Base-by-base conservation (phyloP, 2,797 vertebrate genomes). In the Hypotaenidia okinawae region DNA sequence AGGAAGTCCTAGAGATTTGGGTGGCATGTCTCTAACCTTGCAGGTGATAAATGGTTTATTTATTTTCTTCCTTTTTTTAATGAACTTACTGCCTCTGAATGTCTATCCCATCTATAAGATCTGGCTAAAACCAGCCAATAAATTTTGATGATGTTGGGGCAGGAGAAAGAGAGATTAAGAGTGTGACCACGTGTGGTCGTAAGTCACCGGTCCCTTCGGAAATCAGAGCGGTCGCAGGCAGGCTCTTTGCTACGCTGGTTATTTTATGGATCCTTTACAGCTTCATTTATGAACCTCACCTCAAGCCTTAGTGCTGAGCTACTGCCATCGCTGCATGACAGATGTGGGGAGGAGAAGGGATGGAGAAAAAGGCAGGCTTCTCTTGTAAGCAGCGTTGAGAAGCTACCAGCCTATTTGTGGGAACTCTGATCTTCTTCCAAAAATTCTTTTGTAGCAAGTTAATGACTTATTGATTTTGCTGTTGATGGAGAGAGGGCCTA, bases 401-500 rank as follows among this genome's bases (percentile, higher is more conserved):
- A 35, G 7, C 58, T 75, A 79, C 45, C 73, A 37, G 49, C 3
- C 1, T 22, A 16, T 72, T 67, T 52, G 61, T 30, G 79, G 64
- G 80, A 87, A 90, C 11, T n/a, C 73, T 0, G 1, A 86, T 81
- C 78, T 90, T 75, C 86, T 78, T 61, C 55, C 82, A 88, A 75
- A 94, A 91, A 45, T 59, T 74, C 72, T 70, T 87, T 57, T 61
- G 37, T 83, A 91, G 70, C 28, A 77, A 93, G 76, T 79, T 94
- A 94, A 93, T 90, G 92, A 89, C 84, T 84, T 95, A 94, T 94
- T 96, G 96, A 96, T 94, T 93, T 87, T 90, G 59, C 67, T 93
- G 81, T 66, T 91, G 88, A 62, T 62, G 55, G 91, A 90, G 55
- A 76, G 27, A 82, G 6, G 9, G n/a, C 39, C 35, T 95, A 90